phyloP scores from a whole-genome alignment of 2,797 vertebrate species.

The Halcyon smyrnensis region DNA sequence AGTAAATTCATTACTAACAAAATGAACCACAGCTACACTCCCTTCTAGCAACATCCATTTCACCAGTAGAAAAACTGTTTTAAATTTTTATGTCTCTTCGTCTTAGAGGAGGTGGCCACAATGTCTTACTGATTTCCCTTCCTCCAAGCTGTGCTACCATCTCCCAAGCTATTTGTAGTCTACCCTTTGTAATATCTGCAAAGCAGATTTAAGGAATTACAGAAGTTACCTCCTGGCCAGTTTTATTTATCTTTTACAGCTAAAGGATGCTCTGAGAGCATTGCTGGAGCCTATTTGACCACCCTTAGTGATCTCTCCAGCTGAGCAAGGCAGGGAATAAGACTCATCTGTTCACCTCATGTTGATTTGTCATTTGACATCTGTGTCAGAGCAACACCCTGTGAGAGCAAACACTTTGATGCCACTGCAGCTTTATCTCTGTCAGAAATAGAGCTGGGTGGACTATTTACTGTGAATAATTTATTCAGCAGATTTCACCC shows the following conservation, averaged over 20 bases:
- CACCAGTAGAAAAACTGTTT: neutral
- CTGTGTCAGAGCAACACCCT: constrained; percentile 49
- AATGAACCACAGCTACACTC: neutral
- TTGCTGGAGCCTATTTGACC: constrained; percentile 15
- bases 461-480: constrained; percentile 43
- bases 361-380: constrained; percentile 60
- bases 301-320: constrained; percentile 25
- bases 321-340: constrained; percentile 33
- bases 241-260: constrained; percentile 59
- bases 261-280: constrained; percentile 13
- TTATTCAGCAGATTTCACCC: constrained; percentile 46
- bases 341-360: constrained; percentile 65
- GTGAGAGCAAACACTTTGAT: constrained; percentile 48
- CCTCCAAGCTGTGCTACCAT: neutral
- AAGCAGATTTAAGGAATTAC: constrained; percentile 34
- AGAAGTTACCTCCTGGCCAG: constrained; percentile 35
- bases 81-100: neutral
- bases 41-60: neutral
- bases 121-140: neutral
- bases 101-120: neutral
- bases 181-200: neutral
- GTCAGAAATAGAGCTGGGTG: neutral
- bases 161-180: neutral
- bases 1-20: neutral
- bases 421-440: constrained; percentile 36